Evolutionary conservation across 2,888 invertebrate species (phyloP).

Genomic region (Busseola fusca): DNA sequence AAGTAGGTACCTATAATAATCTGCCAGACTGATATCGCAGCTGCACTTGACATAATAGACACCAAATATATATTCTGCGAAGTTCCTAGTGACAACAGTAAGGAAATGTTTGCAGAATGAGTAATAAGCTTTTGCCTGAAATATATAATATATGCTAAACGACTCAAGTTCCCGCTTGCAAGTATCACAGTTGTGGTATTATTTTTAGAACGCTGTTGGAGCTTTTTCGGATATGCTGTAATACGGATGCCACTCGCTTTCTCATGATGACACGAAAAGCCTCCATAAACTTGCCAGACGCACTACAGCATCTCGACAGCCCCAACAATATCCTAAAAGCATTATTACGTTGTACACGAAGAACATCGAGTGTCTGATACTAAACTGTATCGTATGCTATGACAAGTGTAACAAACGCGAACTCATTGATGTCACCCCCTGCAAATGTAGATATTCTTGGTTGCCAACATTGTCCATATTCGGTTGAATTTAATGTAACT

Average conservation of each 20-base stretch:
- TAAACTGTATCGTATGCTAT: not conserved
- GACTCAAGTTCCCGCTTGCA: too few relatives aligned
- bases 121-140: conserved; percentile 11
- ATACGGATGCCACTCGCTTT: not conserved
- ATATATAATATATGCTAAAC: not conserved
- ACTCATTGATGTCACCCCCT: not conserved
- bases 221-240: not conserved
- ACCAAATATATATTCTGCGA: not conserved
- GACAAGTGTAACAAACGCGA: not conserved
- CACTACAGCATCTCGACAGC: not conserved
- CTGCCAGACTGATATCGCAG: too few relatives aligned
- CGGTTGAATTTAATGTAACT: not conserved
- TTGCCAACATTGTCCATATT: not conserved
- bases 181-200: too few relatives aligned
- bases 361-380: not conserved
- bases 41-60: conserved; percentile 1
- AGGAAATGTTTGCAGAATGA: conserved; percentile 8
- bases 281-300: not conserved
- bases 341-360: not conserved
- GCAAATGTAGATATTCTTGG: not conserved
- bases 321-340: not conserved
- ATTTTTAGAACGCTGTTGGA: not conserved
- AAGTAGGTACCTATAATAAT: too few relatives aligned
- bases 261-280: not conserved
- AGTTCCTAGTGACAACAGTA: not conserved